Evolutionary conservation across 1,140 invertebrate species (phyloP).

Genomic region (Caenorhabditis latens): DNA sequence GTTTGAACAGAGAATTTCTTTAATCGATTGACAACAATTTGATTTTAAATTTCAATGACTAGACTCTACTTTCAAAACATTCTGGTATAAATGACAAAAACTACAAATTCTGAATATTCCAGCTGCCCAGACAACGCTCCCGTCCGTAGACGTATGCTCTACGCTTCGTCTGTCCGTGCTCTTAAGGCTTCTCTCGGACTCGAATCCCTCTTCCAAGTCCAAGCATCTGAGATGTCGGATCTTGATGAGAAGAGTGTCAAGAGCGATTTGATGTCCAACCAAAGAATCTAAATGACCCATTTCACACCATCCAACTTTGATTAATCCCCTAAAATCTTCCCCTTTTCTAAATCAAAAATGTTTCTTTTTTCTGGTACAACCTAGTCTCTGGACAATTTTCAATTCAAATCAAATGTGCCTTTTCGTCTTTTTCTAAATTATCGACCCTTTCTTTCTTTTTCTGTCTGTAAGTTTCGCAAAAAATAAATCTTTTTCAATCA

Average conservation of each 20-base stretch:
- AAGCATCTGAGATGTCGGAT: constrained; percentile 77
- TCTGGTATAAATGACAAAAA: too few relatives aligned
- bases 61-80: too few relatives aligned
- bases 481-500: neutral
- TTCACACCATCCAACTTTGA: neutral
- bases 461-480: constrained; percentile 1
- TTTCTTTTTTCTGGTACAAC: constrained; percentile 13
- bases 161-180: constrained; percentile 78
- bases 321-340: neutral
- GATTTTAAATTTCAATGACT: too few relatives aligned
- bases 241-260: constrained; percentile 77
- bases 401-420: constrained; percentile 15
- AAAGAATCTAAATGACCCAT: constrained; percentile 69
- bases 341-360: neutral
- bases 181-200: constrained; percentile 77
- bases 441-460: constrained; percentile 3
- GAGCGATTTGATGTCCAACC: constrained; percentile 75
- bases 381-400: constrained; percentile 4
- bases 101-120: constrained; percentile 52
- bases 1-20: too few relatives aligned
- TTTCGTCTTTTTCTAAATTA: constrained; percentile 15
- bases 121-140: constrained; percentile 78
- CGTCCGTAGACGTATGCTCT: constrained; percentile 77
- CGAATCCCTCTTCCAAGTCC: constrained; percentile 74
- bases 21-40: too few relatives aligned